Evolutionary conservation across 1,140 invertebrate genomes (phyloP).

Genomic region (Radopholus similis): DNA sequence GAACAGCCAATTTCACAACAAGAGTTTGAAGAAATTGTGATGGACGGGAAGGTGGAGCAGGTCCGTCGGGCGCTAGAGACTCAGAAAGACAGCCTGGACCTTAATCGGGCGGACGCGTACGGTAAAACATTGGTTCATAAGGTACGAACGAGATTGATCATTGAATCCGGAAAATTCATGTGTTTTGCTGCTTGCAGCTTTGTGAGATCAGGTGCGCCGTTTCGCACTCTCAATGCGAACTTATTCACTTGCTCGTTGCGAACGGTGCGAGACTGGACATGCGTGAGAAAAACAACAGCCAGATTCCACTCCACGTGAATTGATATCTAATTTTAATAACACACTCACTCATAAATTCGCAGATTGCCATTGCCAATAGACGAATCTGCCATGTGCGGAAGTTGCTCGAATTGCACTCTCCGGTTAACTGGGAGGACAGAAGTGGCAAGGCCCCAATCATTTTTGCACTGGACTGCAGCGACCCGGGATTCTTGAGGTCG

Average conservation of each 20-base stretch:
- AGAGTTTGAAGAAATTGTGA: conserved; percentile 25
- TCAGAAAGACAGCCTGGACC: neutral
- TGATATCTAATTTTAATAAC: neutral
- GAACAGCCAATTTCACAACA: neutral
- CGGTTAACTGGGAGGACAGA: conserved; percentile 15
- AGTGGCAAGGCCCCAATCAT: conserved; percentile 20
- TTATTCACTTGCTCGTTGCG: conserved; percentile 14
- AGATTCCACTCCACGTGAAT: conserved; percentile 25
- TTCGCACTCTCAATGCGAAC: conserved; percentile 24
- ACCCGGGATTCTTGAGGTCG: conserved; percentile 22
- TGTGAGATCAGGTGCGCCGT: conserved; percentile 20
- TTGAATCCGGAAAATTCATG: neutral
- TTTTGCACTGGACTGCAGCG: conserved; percentile 18
- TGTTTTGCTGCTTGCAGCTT: conserved; percentile 13
- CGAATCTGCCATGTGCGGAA: conserved; percentile 24
- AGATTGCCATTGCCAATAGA: conserved; percentile 20
- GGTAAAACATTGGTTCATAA: conserved; percentile 23
- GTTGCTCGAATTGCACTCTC: conserved; percentile 18
- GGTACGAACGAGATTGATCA: neutral
- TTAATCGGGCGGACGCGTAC: conserved; percentile 9
- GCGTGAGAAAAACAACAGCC: conserved; percentile 11
- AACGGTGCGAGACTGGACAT: conserved; percentile 22
- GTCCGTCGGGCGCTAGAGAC: neutral
- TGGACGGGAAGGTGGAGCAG: conserved; percentile 30
- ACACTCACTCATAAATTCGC: neutral